Evolutionary conservation across 35 echinoderm and acorn worm genomes (phyloP).

Genomic region (Ptychodera flava): DNA sequence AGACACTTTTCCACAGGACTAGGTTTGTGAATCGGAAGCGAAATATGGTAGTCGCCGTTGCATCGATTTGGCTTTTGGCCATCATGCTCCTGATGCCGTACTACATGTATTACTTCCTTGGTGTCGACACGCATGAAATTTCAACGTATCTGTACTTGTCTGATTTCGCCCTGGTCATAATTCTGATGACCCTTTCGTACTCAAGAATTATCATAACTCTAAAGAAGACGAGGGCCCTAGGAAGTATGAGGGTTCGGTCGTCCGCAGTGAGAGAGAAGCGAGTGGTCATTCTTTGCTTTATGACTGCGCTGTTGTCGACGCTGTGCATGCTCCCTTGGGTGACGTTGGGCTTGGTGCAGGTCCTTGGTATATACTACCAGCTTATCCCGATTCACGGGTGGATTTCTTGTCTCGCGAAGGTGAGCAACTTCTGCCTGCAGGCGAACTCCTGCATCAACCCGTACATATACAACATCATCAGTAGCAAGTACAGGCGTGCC

Average conservation of each 20-base stretch:
- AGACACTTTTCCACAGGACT: slow-evolving; percentile 4
- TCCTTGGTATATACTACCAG: not conserved
- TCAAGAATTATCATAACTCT: not conserved
- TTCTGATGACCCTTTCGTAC: not conserved
- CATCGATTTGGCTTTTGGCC: not conserved
- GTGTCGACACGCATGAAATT: not conserved
- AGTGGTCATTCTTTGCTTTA: not conserved
- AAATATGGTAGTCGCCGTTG: not conserved
- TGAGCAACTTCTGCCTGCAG: not conserved
- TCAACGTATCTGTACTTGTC: not conserved
- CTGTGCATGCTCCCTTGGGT: not conserved
- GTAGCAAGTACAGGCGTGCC: not conserved
- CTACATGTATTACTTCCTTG: not conserved
- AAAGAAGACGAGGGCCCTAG: not conserved
- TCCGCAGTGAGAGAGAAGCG: not conserved
- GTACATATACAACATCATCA: not conserved
- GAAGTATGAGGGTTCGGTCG: not conserved
- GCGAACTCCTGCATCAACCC: not conserved
- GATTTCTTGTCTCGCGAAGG: not conserved
- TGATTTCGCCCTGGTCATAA: not conserved
- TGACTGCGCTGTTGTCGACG: not conserved
- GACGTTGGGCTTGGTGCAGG: not conserved
- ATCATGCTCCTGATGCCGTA: not conserved
- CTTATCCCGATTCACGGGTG: not conserved
- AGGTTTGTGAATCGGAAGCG: slow-evolving; percentile 6